Percentiles rank a stretch among this genome's conserved stretches.
Conservation (phyloP, 2,113 vertebrate genomes). For the Heloderma charlesbogerti region DNA sequence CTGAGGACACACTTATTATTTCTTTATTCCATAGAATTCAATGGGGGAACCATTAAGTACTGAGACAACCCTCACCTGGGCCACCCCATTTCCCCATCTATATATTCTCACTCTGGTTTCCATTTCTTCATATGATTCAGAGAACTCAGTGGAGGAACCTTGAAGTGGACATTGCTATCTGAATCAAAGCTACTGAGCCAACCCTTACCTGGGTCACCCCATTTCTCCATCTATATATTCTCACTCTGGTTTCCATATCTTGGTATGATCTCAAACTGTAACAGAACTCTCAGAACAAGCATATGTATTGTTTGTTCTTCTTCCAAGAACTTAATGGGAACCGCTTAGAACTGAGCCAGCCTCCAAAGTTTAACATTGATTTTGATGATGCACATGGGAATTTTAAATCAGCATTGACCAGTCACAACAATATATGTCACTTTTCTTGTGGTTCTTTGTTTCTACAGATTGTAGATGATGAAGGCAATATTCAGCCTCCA, state of each 20-base stretch:
- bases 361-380: not conserved
- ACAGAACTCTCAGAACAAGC: too few relatives aligned
- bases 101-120: too few relatives aligned
- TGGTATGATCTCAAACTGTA: too few relatives aligned
- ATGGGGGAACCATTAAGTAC: too few relatives aligned
- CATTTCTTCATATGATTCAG: too few relatives aligned
- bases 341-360: not conserved
- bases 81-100: not conserved
- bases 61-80: not conserved
- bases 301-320: too few relatives aligned
- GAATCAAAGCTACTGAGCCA: too few relatives aligned
- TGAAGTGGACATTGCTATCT: not conserved
- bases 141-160: too few relatives aligned
- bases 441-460: not conserved
- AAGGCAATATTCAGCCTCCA: conserved; percentile 67
- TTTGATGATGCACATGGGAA: too few relatives aligned
- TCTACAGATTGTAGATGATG: conserved; percentile 78
- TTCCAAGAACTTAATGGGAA: not conserved
- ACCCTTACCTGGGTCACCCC: not conserved
- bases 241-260: too few relatives aligned
- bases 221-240: too few relatives aligned
- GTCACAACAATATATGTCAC: fast-evolving
- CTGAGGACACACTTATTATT: not conserved
- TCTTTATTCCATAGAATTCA: not conserved
- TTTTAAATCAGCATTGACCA: not conserved